Conservation (phyloP, 2,113 vertebrate genomes). For the Anhinga anhinga region DNA sequence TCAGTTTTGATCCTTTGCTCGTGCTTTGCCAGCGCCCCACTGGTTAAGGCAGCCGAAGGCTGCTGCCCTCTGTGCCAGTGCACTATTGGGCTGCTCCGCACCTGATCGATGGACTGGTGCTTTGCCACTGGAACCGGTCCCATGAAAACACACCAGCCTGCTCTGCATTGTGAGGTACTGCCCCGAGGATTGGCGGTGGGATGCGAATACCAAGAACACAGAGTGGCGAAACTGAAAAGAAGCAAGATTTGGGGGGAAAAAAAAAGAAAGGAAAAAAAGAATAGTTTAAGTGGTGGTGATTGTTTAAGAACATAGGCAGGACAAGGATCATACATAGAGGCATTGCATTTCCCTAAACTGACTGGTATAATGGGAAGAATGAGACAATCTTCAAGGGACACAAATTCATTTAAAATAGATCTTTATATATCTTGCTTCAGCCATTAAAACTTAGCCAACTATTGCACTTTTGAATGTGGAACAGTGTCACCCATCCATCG, state of each 20-base stretch:
- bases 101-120: not conserved
- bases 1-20: not conserved
- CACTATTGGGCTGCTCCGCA: accelerated
- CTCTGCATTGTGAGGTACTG: not conserved
- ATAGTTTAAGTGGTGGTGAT: not conserved
- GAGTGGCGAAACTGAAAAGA: not conserved
- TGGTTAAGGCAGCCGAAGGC: not conserved
- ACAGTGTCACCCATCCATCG: not conserved
- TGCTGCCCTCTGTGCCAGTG: not conserved
- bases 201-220: not conserved
- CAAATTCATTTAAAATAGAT: conserved; percentile 20
- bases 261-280: not conserved
- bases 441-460: conserved; percentile 38
- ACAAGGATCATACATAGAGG: not conserved
- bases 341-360: not conserved
- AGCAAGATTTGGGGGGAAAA: not conserved
- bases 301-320: not conserved
- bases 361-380: not conserved
- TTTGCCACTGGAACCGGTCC: not conserved
- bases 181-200: not conserved
- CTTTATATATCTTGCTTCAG: conserved; percentile 10
- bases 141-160: not conserved
- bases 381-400: not conserved
- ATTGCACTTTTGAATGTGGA: not conserved
- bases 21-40: not conserved